phyloP scores from a whole-genome alignment of 1,140 invertebrate species.

The Stegodyphus dumicola region DNA sequence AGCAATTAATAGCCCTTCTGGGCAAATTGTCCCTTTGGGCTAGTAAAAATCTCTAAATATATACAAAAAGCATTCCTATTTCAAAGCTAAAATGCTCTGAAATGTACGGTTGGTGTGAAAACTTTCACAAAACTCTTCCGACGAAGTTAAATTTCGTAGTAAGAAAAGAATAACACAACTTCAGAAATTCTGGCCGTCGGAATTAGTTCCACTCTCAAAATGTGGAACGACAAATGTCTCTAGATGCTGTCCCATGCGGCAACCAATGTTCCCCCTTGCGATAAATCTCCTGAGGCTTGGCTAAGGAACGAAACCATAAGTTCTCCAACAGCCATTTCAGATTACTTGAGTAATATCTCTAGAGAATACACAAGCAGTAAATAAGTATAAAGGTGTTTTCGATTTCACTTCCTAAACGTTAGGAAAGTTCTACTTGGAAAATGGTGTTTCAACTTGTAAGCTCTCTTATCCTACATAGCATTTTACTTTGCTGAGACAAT shows the following conservation, averaged over 20 bases:
- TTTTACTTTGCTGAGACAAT: too few species aligned
- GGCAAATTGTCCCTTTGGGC: too few species aligned
- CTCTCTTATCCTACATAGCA: too few species aligned
- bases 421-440: neutral
- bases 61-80: too few species aligned
- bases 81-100: too few species aligned
- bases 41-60: too few species aligned
- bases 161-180: too few species aligned
- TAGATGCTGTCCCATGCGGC: neutral
- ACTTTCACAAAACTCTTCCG: too few species aligned
- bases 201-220: constrained; percentile 19
- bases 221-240: constrained; percentile 39
- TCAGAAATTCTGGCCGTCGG: too few species aligned
- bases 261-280: neutral
- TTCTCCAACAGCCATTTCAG: neutral
- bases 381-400: constrained; percentile 30
- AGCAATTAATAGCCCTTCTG: too few species aligned
- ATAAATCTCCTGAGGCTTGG: constrained; percentile 17
- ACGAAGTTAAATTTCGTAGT: too few species aligned
- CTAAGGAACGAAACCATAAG: neutral
- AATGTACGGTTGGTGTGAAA: too few species aligned
- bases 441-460: neutral
- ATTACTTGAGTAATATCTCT: constrained; percentile 54
- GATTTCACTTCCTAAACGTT: neutral
- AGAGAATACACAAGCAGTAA: constrained; percentile 9